Percentiles rank a stretch among this genome's conserved stretches.
These are phyloP conservation scores for Molossus molossus DNA, from an alignment of 2,797 vertebrate genomes.

Conservation along the genomic window DNA sequence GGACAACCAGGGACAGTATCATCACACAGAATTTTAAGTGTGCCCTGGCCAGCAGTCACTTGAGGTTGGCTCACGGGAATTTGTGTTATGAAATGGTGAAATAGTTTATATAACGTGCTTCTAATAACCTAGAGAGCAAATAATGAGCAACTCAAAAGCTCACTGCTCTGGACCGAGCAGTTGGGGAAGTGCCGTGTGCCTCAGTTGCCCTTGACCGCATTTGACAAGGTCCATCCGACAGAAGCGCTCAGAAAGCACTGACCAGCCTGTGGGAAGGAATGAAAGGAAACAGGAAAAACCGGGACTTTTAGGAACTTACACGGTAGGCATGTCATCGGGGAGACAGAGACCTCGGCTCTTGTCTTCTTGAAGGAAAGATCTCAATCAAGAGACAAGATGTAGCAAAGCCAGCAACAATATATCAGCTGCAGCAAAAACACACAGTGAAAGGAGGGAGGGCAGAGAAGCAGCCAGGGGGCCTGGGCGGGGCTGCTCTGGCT, in stretches of 20 bases:
- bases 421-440: too few relatives aligned
- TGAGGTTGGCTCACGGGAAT: not conserved
- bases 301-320: not conserved
- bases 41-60: not conserved
- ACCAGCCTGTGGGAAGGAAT: not conserved
- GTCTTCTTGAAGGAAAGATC: too few relatives aligned
- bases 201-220: not conserved
- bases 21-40: not conserved
- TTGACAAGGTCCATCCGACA: not conserved
- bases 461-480: too few relatives aligned
- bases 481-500: too few relatives aligned
- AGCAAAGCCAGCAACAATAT: too few relatives aligned
- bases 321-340: too few relatives aligned
- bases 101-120: not conserved
- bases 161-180: not conserved
- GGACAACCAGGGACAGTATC: not conserved
- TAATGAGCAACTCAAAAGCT: not conserved
- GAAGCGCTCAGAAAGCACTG: not conserved
- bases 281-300: not conserved
- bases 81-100: not conserved
- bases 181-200: not conserved
- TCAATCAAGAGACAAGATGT: too few relatives aligned
- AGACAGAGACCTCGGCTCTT: too few relatives aligned
- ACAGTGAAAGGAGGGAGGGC: too few relatives aligned
- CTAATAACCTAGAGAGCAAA: not conserved